Base-by-base conservation (phyloP, 2,888 invertebrate species). In the Ophonus ardosiacus region DNA sequence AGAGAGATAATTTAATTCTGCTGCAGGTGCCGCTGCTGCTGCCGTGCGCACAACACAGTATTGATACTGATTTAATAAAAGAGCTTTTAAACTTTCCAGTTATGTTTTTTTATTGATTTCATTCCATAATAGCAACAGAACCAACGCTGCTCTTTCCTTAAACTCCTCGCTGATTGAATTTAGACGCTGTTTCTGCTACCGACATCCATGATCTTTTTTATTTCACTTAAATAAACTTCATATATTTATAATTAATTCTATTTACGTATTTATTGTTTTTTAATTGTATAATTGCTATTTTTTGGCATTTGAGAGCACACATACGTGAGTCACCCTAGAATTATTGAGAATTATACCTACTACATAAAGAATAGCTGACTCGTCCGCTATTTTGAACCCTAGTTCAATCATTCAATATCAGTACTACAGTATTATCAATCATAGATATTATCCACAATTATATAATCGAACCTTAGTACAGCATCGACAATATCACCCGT, bases 51-150 rank as follows among this genome's bases (percentile, higher is more conserved):
- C 31, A 31, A 6, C 31, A 31, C 31, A 31, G 31, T 81, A 56
- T 81, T 81, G 68, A 81, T 81, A 81, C 81, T 81, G 81, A 81
- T 81, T 81, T 81, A 71, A 81, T 81, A 81, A 68, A 81, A 56
- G 68, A 68, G 56, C 56, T 56, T 56, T 65, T 81, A 68, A 81
- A 81, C 68, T 81, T 81, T 81, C 24, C 68, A 68, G 68, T 31
- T 68, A 79, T 79, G 65, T 65, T 81, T 81, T 61, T 81, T 81
- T 56, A 68, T 81, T 80, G 71, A 74, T 74, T 74, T 74, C 71
- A 74, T 74, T 74, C 40, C 40, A 43, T 74, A 74, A 74, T 74
- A 74, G 71, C 71, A 74, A 74, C 43, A 15, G 43, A 74, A 68
- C 15, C 15, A 31, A 13, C 7, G 17, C 13, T n/a, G 40, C 24